Base-by-base conservation (phyloP, 2,888 invertebrate species). In the Patella pellucida region DNA sequence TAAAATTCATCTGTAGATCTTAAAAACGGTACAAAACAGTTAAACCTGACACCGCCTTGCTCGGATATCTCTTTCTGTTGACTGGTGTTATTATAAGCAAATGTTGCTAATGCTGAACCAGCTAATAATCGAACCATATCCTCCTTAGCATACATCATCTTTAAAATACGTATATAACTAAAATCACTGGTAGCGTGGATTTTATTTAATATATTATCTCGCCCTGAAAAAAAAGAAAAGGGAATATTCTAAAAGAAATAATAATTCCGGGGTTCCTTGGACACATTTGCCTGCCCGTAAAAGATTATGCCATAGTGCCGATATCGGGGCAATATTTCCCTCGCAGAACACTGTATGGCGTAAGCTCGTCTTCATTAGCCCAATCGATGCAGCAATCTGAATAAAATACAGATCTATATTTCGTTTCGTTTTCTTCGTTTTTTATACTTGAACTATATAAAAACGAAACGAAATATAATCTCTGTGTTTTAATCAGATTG, bases 21-120 rank as follows among this genome's bases (percentile, higher is more conserved):
- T 52, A 91, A 81, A 77, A 91, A 90, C 14, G 88, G 87, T 5
- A 86, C 83, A 76, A 90, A 90, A 72, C 89, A 89, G 78, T 81
- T 83, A 82, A 90, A 90, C 7, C 88, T 75, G 23, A 91, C 87
- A 4, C 90, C 90, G 0, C 89, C 90, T 79, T 89, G 86, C 52
- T 85, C 86, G 0, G 87, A 88, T 11, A 91, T 89, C 75, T 87
- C 86, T 73, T 86, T 85, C 84, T 90, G 90, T 76, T 89, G 88
- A 11, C 77, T 80, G 15, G 87, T 82, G 77, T 86, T 90, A 82
- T 91, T 91, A 83, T 89, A 91, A 9, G 90, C 89, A 77, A 90
- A 91, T 27, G 88, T 83, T 0, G 90, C 89, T 71, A 91, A 81
- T 0, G 90, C 88, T 0, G 86, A 84, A 0, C 90, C 89, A 5